Evolutionary conservation across 2,888 invertebrate species (phyloP), one percentile per base, ranked within the genome.

Genomic region (Caenorhabditis virilis): DNA sequence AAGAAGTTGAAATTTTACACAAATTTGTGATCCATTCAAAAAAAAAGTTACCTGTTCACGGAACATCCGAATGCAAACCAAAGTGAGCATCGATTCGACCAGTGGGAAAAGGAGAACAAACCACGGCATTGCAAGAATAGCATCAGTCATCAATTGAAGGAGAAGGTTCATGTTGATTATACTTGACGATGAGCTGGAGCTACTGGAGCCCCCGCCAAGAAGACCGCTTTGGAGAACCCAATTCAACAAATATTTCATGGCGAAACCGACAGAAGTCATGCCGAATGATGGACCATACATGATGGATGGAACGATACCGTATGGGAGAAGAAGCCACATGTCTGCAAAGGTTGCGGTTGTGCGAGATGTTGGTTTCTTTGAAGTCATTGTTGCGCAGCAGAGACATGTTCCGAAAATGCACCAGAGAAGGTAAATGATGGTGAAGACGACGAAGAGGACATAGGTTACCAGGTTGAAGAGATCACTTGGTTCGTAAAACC

Each of bases 51-150:
- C 70, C 64, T 72, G 72, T 45, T 72, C 69, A 3, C 72, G 47
- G 57, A 60, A 72, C 52, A 58, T 64, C 30, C 61, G 48, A 27
- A 72, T 36, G 42, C 72, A 72, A 23, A 69, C 53, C 30, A 72
- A 33, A n/a, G 69, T 57, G 11, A 72, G 38, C 47, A 67, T 16
- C 20, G 58, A 55, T 39, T 72, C 67, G 41, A 72, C 72, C 42
- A 72, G n/a, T 2, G 72, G 72, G 57, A 72, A 69, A 45, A 67
- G 55, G 15, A 72, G 59, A n/a, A 72, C 67, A 46, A 72, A 69
- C 69, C 69, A 72, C 3, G 72, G 72, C 57, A 72, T 62, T 1
- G 69, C 67, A 15, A 66, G 46, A 41, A 72, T 55, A 7, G 72
- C 58, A 22, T 58, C 53, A 3, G 62, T 66, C 51, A 62, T 62